Conservation (phyloP, 2,797 vertebrate genomes). For the Lithobates sylvaticus region DNA sequence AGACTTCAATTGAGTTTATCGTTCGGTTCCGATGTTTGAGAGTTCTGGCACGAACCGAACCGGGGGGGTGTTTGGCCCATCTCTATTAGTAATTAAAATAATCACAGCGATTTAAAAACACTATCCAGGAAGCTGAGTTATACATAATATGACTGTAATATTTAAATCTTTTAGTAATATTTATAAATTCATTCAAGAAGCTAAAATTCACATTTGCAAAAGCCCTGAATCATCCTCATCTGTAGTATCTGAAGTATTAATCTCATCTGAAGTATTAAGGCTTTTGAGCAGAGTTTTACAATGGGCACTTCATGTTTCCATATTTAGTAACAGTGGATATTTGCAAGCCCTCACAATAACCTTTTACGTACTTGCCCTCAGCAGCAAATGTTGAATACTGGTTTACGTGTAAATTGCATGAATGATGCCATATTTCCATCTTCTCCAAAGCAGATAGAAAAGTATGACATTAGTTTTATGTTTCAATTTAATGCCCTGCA, state of each 20-base stretch:
- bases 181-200: neutral
- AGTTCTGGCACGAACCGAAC: too few species aligned
- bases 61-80: too few species aligned
- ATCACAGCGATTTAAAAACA: neutral
- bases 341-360: neutral
- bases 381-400: constrained; percentile 7
- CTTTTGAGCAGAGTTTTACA: neutral
- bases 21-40: too few species aligned
- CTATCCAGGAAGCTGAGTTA: neutral
- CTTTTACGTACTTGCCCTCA: neutral
- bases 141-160: neutral
- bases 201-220: neutral
- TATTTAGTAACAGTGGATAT: neutral
- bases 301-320: neutral
- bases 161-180: neutral
- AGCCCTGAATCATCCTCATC: neutral
- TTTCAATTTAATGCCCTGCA: constrained; percentile 6
- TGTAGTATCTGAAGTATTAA: neutral
- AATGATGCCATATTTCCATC: constrained; percentile 34
- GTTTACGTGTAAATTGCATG: constrained; percentile 13
- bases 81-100: neutral
- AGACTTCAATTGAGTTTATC: too few species aligned
- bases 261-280: too few species aligned
- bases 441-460: neutral
- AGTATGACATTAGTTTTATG: neutral